These are phyloP conservation scores for Neodiprion pinetum DNA, from an alignment of 1,140 invertebrate species.

Conservation along the genomic window DNA sequence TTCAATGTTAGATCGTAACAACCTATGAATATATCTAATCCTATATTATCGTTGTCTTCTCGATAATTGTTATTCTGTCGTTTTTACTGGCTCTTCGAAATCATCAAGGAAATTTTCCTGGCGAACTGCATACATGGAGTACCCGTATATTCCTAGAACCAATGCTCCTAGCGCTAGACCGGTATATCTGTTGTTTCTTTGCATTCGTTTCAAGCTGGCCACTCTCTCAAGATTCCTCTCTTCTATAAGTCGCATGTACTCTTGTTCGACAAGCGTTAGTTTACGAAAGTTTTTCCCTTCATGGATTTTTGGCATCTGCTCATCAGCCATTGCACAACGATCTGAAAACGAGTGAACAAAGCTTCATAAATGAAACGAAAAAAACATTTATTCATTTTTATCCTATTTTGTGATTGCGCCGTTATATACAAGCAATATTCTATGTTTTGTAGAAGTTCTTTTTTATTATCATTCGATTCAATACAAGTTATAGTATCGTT, in stretches of 20 bases:
- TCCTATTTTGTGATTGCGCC: no score
- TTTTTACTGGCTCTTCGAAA: conserved; percentile 78
- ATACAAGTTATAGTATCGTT: no score
- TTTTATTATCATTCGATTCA: no score
- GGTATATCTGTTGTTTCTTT: conserved; percentile 71
- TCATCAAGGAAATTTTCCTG: conserved; percentile 90
- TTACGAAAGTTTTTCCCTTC: conserved; percentile 55
- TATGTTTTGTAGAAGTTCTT: no score
- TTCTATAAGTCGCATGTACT: conserved; percentile 82
- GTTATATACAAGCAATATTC: no score
- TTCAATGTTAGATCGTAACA: neutral
- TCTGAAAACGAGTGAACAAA: neutral
- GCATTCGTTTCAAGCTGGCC: conserved; percentile 65
- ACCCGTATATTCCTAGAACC: conserved; percentile 79
- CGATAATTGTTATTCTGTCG: conserved; percentile 37
- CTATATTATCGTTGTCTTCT: neutral
- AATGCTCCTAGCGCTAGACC: conserved; percentile 66
- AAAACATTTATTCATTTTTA: no score
- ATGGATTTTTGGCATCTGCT: conserved; percentile 67
- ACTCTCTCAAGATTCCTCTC: conserved; percentile 76
- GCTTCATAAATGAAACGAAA: no score
- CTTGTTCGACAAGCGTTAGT: conserved; percentile 69
- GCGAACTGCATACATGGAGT: conserved; percentile 83
- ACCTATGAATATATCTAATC: conserved; percentile 16
- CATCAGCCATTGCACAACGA: conserved; percentile 33